Conservation (phyloP, 2,113 vertebrate species). For the Ahaetulla prasina region DNA sequence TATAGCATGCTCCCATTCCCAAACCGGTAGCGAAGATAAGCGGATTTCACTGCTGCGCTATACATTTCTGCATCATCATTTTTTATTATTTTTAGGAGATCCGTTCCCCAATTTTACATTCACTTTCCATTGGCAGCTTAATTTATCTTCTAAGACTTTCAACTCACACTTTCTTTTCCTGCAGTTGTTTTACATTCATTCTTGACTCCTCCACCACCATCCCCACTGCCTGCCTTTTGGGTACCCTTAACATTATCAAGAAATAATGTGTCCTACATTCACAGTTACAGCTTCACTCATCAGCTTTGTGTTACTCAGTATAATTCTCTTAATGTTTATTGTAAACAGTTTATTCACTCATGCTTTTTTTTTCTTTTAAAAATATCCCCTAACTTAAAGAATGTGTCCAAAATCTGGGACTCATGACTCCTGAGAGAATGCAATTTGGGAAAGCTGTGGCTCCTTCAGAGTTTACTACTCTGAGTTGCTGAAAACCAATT, state of each 20-base stretch:
- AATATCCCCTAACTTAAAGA: not conserved
- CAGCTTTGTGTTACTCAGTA: not conserved
- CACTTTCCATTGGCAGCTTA: not conserved
- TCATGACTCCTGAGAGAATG: not conserved
- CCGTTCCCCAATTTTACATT: not conserved
- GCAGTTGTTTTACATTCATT: not conserved
- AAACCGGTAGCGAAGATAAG: no score
- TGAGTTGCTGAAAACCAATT: no score
- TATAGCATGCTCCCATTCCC: no score
- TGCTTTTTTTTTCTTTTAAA: not conserved
- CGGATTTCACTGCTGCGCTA: no score
- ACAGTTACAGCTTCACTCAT: not conserved
- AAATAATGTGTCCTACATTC: not conserved
- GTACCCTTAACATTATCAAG: not conserved
- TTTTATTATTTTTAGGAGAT: not conserved
- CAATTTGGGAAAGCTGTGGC: not conserved
- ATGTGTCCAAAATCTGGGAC: not conserved
- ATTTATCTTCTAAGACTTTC: not conserved
- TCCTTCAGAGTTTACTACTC: no score
- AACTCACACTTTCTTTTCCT: not conserved
- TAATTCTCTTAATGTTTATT: not conserved
- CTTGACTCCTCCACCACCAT: not conserved
- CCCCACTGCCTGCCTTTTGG: not conserved
- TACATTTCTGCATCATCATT: not conserved
- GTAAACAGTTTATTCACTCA: not conserved